Evolutionary conservation across 2,113 vertebrate species (phyloP).

Genomic region (Thinocorus orbignyianus): DNA sequence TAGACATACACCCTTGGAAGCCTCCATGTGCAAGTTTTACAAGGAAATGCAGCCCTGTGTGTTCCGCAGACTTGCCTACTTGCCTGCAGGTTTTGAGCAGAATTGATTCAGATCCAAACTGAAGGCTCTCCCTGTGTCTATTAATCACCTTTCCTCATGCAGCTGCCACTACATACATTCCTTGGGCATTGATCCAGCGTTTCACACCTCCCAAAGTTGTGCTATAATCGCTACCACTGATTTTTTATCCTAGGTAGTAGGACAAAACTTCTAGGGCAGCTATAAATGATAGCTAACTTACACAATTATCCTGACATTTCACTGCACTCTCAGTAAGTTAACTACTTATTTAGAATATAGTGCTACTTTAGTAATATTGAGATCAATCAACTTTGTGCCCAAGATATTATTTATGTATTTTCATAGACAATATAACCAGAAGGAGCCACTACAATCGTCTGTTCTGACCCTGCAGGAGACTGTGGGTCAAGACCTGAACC

Average conservation of each 20-base stretch:
- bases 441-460: background rate
- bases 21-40: background rate
- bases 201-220: fast-evolving
- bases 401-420: background rate
- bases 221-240: fast-evolving
- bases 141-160: background rate
- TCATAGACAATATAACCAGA: background rate
- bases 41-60: background rate
- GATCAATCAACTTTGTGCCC: background rate
- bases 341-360: background rate
- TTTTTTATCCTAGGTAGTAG: background rate
- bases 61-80: background rate
- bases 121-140: conserved; percentile 12
- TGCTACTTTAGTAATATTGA: background rate
- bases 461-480: background rate
- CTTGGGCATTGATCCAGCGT: background rate
- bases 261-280: background rate
- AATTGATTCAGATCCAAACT: conserved; percentile 16
- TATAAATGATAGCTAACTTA: background rate
- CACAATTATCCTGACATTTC: background rate
- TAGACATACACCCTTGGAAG: background rate
- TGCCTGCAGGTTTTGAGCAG: background rate
- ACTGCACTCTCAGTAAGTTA: background rate
- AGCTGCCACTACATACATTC: background rate
- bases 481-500: background rate